Conservation (phyloP, 1,140 invertebrate species). For the Bombus haemorrhoidalis region DNA sequence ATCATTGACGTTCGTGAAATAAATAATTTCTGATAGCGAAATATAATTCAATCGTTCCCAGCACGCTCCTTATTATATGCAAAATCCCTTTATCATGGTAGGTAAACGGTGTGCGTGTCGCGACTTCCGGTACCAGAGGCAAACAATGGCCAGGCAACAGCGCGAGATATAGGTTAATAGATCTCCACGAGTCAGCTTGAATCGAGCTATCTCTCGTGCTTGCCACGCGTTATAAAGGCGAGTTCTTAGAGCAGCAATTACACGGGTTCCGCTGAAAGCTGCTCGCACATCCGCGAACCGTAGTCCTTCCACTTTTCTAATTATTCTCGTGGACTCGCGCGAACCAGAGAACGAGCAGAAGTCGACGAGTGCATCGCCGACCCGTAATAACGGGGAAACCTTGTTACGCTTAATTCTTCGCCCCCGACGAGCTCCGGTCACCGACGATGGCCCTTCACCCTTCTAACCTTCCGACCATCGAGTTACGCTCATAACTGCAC, state of each 20-base stretch:
- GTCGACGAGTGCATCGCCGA: conserved; percentile 21
- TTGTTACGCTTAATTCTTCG: conserved; percentile 51
- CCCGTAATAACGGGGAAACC: conserved; percentile 40
- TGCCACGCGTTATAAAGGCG: conserved; percentile 27
- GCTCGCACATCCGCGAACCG: conserved; percentile 42
- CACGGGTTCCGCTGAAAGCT: conserved; percentile 36
- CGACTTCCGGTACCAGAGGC: not conserved
- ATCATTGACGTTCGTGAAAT: not conserved
- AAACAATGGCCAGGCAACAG: not conserved
- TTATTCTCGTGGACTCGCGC: conserved; percentile 40
- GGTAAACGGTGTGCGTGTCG: not conserved
- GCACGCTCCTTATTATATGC: not conserved
- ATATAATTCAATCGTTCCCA: not conserved
- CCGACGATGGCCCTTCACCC: conserved; percentile 38
- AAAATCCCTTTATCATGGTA: not conserved
- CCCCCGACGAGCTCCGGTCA: conserved; percentile 27
- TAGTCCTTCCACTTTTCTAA: conserved; percentile 40
- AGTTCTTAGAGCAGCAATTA: conserved; percentile 53
- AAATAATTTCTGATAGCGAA: not conserved
- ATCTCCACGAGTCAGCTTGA: conserved; percentile 28
- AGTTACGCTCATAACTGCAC: conserved; percentile 18
- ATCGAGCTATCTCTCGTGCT: conserved; percentile 35
- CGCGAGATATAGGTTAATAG: conserved; percentile 45
- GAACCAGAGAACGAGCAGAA: conserved; percentile 27
- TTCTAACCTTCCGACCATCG: conserved; percentile 39